Evolutionary conservation across 2,888 invertebrate genomes (phyloP), one percentile per base, ranked within the genome.

Genomic region (Subacronicta megacephala): DNA sequence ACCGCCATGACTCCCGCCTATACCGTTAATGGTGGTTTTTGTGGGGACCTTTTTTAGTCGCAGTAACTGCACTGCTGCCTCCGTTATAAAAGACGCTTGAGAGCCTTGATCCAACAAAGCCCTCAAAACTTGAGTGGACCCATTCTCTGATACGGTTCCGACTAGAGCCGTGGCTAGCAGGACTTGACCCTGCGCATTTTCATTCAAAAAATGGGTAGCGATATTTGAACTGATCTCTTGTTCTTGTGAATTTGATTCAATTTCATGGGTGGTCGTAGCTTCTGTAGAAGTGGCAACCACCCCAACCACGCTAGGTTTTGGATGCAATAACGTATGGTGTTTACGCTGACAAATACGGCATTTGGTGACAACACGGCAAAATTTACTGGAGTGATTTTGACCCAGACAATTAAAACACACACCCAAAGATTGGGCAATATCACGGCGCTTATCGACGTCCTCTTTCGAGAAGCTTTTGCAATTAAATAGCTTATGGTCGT

Each of bases 111-210:
- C 38, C 1, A 45, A 15, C 20, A 40, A 33, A 26, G 44, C 37
- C 31, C 31, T 38, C n/a, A 47, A 43, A 37, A 40, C 10, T 6
- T 40, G 37, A 40, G 31, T 33, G 15, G 31, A 36, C 36, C 43
- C 51, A 36, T 35, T 13, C 12, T 16, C n/a, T 26, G 51, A 29
- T 9, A 40, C 40, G 15, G 53, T 40, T 13, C 23, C 45, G 13
- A 38, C 20, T 0, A 53, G 15, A n/a, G 44, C 53, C 16, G 53
- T 53, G 15, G 53, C 45, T 45, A 54, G 36, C 17, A 54, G 41
- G 4, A 54, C 53, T 41, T 45, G 45, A 26, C 41, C 35, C 20
- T 29, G 41, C 1, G 15, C 36, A 20, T 20, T 42, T 29, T 12
- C 23, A 10, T 38, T 53, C 20, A 23, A 29, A n/a, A 38, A 18